These are phyloP conservation scores for Ochropleura plecta DNA, from an alignment of 2,888 invertebrate species.

Conservation along the genomic window DNA sequence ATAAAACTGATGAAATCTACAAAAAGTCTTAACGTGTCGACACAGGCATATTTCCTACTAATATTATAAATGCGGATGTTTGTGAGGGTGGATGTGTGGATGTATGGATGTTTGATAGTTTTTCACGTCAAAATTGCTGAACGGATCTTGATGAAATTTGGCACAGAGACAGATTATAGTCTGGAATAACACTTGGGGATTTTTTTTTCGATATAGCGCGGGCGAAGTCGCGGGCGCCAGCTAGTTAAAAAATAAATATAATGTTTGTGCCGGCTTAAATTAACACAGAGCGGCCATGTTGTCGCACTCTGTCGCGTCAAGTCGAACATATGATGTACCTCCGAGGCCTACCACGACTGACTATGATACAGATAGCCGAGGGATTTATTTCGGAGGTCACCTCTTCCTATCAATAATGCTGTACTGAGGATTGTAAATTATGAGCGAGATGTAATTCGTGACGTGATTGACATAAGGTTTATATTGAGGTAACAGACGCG, in stretches of 20 bases:
- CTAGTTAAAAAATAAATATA: not conserved
- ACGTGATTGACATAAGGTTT: not conserved
- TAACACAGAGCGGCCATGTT: conserved; percentile 71
- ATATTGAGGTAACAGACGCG: not conserved
- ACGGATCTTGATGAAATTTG: too few relatives aligned
- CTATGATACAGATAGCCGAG: conserved; percentile 65
- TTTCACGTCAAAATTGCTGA: too few relatives aligned
- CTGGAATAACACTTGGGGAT: too few relatives aligned
- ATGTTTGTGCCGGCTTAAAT: conserved; percentile 70
- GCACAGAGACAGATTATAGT: too few relatives aligned
- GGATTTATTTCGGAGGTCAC: conserved; percentile 75
- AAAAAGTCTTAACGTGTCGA: not conserved
- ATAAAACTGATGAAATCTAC: not conserved
- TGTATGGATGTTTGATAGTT: too few relatives aligned
- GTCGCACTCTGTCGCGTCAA: conserved; percentile 71
- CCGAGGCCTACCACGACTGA: conserved; percentile 76
- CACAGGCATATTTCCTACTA: too few relatives aligned
- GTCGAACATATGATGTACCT: conserved; percentile 72
- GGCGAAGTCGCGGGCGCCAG: too few relatives aligned
- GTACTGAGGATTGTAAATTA: not conserved
- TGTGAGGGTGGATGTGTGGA: too few relatives aligned
- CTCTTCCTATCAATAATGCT: not conserved
- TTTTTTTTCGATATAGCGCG: too few relatives aligned
- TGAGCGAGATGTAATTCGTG: not conserved
- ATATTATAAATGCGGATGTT: too few relatives aligned